A percentile compares a stretch with the other conserved stretches of the same genome.
phyloP scores from a whole-genome alignment of 2,797 vertebrate species.

The Poeciliopsis infans region DNA sequence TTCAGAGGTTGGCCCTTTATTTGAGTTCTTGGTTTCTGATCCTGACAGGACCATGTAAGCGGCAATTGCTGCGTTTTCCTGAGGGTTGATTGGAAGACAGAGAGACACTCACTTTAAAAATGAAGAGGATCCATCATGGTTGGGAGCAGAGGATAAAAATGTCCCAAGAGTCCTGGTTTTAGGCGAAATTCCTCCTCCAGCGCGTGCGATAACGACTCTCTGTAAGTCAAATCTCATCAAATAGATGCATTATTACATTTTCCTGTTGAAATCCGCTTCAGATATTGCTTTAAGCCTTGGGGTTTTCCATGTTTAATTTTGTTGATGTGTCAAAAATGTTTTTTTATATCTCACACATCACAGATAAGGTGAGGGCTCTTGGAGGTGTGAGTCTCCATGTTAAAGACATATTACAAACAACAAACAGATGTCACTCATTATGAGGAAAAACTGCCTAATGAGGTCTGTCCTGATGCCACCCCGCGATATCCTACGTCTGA shows the following conservation, averaged over 20 bases:
- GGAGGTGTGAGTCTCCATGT: conserved; percentile 59
- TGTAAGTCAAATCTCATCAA: conserved; percentile 52
- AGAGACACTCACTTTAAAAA: conserved; percentile 33
- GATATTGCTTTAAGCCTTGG: conserved; percentile 42
- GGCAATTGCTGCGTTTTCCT: conserved; percentile 29
- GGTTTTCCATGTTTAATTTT: conserved; percentile 57
- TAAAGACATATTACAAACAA: conserved; percentile 60
- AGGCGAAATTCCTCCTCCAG: conserved; percentile 26
- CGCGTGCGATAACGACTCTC: conserved; percentile 41
- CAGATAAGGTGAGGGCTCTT: conserved; percentile 55
- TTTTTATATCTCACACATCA: conserved; percentile 64
- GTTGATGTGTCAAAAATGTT: conserved; percentile 59
- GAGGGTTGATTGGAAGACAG: conserved; percentile 26
- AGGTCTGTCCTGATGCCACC: conserved; percentile 56
- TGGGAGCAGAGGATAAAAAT: conserved; percentile 17
- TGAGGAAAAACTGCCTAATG: conserved; percentile 67
- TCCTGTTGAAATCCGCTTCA: conserved; percentile 36
- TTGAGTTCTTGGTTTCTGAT: conserved; percentile 29
- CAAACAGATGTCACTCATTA: conserved; percentile 68
- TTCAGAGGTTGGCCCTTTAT: conserved; percentile 45
- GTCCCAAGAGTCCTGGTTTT: conserved; percentile 30
- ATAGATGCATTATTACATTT: conserved; percentile 54
- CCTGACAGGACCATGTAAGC: conserved; percentile 23
- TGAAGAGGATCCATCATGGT: conserved; percentile 50
- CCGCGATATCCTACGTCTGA: conserved; percentile 26